Conservation (phyloP, 2,797 vertebrate species). For the Neosilurus mollespiculum region DNA sequence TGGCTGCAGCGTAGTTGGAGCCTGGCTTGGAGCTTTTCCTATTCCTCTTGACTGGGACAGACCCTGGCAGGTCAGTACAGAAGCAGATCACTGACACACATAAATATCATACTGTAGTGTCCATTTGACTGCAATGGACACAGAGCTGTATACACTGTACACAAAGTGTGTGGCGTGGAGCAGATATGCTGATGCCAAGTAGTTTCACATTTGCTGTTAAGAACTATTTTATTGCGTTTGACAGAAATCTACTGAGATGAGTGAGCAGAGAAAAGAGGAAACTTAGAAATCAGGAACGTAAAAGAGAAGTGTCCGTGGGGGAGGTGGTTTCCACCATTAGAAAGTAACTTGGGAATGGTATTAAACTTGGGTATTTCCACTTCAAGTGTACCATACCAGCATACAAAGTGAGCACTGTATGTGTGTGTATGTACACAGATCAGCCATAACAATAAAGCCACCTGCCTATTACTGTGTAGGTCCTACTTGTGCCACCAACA, state of each 20-base stretch:
- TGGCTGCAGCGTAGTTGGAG: conserved; percentile 82
- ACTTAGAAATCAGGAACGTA: conserved; percentile 32
- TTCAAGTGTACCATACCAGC: not conserved
- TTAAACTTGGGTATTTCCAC: not conserved
- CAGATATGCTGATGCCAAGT: not conserved
- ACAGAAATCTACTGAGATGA: not conserved
- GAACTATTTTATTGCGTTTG: not conserved
- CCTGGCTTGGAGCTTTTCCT: conserved; percentile 93
- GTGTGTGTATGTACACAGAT: too few relatives aligned
- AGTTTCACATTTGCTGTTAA: conserved; percentile 12
- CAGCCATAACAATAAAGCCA: too few relatives aligned
- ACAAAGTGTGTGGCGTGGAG: not conserved
- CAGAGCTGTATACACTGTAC: not conserved
- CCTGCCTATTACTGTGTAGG: too few relatives aligned
- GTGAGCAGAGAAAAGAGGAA: conserved; percentile 16
- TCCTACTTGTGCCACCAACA: too few relatives aligned
- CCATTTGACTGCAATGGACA: not conserved
- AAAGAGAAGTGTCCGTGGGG: conserved; percentile 4
- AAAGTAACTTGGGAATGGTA: not conserved
- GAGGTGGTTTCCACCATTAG: conserved; percentile 21
- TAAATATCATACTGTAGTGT: not conserved
- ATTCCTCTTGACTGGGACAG: conserved; percentile 79
- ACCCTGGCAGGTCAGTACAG: conserved; percentile 73
- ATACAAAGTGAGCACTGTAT: too few relatives aligned
- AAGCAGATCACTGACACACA: not conserved